Percentiles rank a stretch among this genome's conserved stretches.
These are phyloP conservation scores for Rhinichthys klamathensis DNA, from an alignment of 2,113 vertebrate genomes.

Conservation along the genomic window DNA sequence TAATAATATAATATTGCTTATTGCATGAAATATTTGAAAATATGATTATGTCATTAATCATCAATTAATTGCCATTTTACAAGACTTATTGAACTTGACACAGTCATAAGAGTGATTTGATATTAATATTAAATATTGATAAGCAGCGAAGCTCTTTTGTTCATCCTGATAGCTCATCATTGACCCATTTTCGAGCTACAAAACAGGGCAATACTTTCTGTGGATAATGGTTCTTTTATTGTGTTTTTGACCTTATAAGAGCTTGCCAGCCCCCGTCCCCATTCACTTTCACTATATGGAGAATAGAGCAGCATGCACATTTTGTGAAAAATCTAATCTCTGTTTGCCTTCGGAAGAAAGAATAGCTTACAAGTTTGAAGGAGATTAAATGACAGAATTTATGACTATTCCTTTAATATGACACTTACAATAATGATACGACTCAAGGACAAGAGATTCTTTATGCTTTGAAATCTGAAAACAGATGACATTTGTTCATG, in stretches of 20 bases:
- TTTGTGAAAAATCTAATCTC: neutral
- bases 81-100: too few relatives aligned
- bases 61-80: too few relatives aligned
- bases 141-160: too few relatives aligned
- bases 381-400: neutral
- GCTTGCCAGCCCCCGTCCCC: neutral
- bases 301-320: neutral
- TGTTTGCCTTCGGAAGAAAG: neutral
- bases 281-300: neutral
- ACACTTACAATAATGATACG: neutral
- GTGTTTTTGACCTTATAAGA: neutral
- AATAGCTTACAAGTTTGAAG: neutral
- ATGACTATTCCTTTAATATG: neutral
- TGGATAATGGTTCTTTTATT: neutral
- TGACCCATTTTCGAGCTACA: neutral
- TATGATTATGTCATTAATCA: too few relatives aligned
- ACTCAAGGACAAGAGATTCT: conserved; percentile 8
- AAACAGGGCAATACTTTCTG: neutral
- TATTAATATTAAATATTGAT: too few relatives aligned
- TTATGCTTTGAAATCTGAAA: conserved; percentile 19
- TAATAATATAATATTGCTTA: too few relatives aligned
- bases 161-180: neutral
- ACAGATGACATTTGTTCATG: conserved; percentile 14
- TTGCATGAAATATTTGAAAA: too few relatives aligned
- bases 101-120: too few relatives aligned